Evolutionary conservation across 2,113 vertebrate genomes (phyloP), one percentile per base, ranked within the genome.

Genomic region (Eulemur macaco): DNA sequence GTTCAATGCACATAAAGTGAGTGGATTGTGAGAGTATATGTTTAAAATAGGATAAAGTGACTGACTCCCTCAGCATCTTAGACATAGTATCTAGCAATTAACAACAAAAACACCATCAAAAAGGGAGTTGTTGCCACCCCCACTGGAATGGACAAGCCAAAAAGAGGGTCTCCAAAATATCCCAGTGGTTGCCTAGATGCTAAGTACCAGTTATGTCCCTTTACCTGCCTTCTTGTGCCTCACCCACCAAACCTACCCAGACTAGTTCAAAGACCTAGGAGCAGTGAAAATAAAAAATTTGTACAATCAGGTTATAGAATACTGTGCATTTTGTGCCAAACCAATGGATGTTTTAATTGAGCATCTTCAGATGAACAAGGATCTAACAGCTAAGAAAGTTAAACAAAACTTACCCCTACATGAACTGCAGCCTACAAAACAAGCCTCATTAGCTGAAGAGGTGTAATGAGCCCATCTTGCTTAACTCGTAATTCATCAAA

Each of bases 401-500:
- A 58, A 34, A 34, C 37, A 87, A 89, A 90, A 25, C 39, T 54
- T 71, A 39, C 18, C 7, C 12, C 12, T 34, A 3, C 31, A 0
- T 92, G 91, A 95, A 56, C 73, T 69, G 4, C 4, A 77, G 45
- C 29, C 1, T 52, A 71, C 39, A 66, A 93, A 93, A 82, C 37
- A 78, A 94, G 84, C 56, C 64, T 89, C 66, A 68, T 86, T 95
- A 93, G 42, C 74, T 74, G 78, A 69, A 77, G 86, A 94, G 56
- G 56, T 45, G 93, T 86, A 66, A 5, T 86, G 80, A 95, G 11
- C 31, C 50, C 31, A 60, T 92, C 25, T 69, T 69, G 39, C 90
- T 73, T 95, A 94, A 71, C 78, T 84, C 45, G 34, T 86, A 92
- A 92, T n/a, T 90, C 86, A 85, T 86, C 84, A 88, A 80, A 96